Evolutionary conservation across 2,113 vertebrate genomes (phyloP).

Genomic region (Orthochromis malagaraziensis): DNA sequence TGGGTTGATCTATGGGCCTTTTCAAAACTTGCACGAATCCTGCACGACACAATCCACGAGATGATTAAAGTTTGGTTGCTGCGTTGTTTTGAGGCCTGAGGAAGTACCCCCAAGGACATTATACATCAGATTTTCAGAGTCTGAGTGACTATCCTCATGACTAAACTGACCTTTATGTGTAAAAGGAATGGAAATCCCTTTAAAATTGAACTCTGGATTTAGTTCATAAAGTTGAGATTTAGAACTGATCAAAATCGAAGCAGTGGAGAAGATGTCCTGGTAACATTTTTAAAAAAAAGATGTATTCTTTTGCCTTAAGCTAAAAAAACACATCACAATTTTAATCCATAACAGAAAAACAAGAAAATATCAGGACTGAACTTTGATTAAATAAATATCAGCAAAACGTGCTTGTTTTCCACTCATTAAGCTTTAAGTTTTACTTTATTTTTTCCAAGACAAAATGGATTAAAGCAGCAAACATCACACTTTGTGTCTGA

Average conservation of each 20-base stretch:
- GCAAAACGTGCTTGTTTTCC: neutral
- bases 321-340: neutral
- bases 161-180: neutral
- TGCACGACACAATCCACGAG: neutral
- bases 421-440: neutral
- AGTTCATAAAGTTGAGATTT: neutral
- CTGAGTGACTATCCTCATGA: neutral
- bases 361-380: neutral
- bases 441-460: neutral
- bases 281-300: rapidly evolving
- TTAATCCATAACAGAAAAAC: neutral
- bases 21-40: neutral
- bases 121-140: neutral
- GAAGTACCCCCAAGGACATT: neutral
- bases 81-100: neutral
- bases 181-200: neutral
- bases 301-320: neutral
- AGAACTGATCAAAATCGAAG: neutral
- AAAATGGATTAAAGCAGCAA: neutral
- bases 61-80: neutral
- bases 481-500: neutral
- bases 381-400: neutral
- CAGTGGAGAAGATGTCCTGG: neutral
- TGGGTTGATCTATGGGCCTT: rapidly evolving
- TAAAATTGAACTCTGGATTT: neutral